Conservation (phyloP, 1,140 invertebrate species). For the Carposina sasakii region DNA sequence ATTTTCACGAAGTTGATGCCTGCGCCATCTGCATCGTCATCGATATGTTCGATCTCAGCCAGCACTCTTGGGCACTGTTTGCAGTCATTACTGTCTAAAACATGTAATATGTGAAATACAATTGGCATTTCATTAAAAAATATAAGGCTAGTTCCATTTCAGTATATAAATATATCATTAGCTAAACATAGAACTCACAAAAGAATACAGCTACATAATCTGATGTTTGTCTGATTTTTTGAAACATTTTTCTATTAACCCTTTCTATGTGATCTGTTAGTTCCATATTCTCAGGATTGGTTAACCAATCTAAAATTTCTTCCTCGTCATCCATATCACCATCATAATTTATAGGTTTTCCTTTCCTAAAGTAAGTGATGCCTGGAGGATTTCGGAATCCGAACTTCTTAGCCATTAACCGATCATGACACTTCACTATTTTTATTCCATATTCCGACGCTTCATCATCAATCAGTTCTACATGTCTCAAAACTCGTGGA, state of each 20-base stretch:
- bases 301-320: slow-evolving; percentile 94
- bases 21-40: slow-evolving; percentile 93
- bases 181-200: slow-evolving; percentile 81
- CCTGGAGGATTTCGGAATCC: slow-evolving; percentile 91
- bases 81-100: slow-evolving; percentile 93
- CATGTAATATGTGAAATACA: slow-evolving; percentile 67
- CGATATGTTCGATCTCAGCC: slow-evolving; percentile 92
- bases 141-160: slow-evolving; percentile 6
- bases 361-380: slow-evolving; percentile 92
- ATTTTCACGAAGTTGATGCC: slow-evolving; percentile 96
- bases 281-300: slow-evolving; percentile 95
- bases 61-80: slow-evolving; percentile 93
- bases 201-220: slow-evolving; percentile 96
- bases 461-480: slow-evolving; percentile 94
- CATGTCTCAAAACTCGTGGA: slow-evolving; percentile 84
- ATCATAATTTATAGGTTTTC: slow-evolving; percentile 92
- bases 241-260: slow-evolving; percentile 95
- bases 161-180: not conserved
- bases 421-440: slow-evolving; percentile 91
- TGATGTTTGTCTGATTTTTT: slow-evolving; percentile 90
- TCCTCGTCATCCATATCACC: slow-evolving; percentile 95
- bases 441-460: slow-evolving; percentile 93
- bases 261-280: slow-evolving; percentile 93
- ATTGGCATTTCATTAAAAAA: slow-evolving; percentile 33
- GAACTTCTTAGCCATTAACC: slow-evolving; percentile 95